These are phyloP conservation scores for Morpho helenor DNA, from an alignment of 2,888 invertebrate genomes.

Conservation along the genomic window DNA sequence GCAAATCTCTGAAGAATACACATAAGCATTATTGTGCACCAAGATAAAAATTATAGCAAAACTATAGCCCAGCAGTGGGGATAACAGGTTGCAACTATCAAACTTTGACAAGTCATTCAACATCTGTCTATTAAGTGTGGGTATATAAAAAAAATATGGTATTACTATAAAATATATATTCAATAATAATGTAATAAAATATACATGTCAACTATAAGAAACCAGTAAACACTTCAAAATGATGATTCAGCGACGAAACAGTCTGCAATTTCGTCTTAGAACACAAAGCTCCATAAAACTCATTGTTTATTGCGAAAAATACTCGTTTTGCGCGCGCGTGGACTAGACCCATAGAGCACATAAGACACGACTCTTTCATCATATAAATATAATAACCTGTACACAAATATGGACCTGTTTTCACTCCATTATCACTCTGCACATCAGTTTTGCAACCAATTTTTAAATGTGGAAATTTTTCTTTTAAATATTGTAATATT, in stretches of 20 bases:
- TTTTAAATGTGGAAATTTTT: slow-evolving; percentile 46
- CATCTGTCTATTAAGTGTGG: too few relatives aligned
- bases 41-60: too few relatives aligned
- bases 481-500: slow-evolving; percentile 49
- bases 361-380: slow-evolving; percentile 92
- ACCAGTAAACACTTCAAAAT: slow-evolving; percentile 90
- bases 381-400: slow-evolving; percentile 93
- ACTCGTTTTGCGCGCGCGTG: slow-evolving; percentile 92
- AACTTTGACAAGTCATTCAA: too few relatives aligned
- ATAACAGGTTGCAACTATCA: too few relatives aligned
- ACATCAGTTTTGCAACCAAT: slow-evolving; percentile 56
- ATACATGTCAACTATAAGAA: slow-evolving; percentile 38
- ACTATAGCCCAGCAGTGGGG: too few relatives aligned
- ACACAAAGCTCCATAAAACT: slow-evolving; percentile 83
- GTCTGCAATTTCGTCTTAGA: slow-evolving; percentile 87
- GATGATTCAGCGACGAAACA: slow-evolving; percentile 91
- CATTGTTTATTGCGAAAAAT: slow-evolving; percentile 83
- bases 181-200: not conserved
- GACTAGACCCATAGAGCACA: slow-evolving; percentile 97
- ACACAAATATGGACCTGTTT: slow-evolving; percentile 86
- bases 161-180: too few relatives aligned
- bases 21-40: too few relatives aligned
- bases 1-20: too few relatives aligned
- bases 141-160: too few relatives aligned
- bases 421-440: slow-evolving; percentile 28